Evolutionary conservation across 1,140 invertebrate species (phyloP).

Genomic region (Bombus sibiricus): DNA sequence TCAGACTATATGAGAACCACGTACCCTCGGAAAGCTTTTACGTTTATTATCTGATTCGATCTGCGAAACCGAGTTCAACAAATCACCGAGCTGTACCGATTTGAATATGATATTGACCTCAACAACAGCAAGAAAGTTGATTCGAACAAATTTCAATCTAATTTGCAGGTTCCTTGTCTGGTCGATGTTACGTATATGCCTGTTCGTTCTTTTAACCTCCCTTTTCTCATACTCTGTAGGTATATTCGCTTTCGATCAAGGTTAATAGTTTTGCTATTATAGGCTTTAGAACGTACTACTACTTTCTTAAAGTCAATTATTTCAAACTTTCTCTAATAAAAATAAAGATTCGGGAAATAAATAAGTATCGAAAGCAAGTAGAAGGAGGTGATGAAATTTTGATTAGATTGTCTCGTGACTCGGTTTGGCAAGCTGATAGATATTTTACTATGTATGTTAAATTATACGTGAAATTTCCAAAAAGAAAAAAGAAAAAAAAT

Average conservation of each 20-base stretch:
- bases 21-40: neutral
- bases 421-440: too few relatives aligned
- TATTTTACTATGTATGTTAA: too few relatives aligned
- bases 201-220: neutral
- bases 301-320: too few relatives aligned
- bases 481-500: too few relatives aligned
- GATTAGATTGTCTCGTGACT: too few relatives aligned
- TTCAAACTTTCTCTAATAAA: too few relatives aligned
- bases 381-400: neutral
- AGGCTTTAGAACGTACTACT: neutral
- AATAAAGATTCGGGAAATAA: too few relatives aligned
- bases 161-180: neutral
- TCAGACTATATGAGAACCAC: neutral
- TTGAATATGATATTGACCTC: neutral
- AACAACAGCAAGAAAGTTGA: neutral
- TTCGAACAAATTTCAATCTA: constrained; percentile 23
- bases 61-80: neutral
- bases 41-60: constrained; percentile 6
- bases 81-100: neutral
- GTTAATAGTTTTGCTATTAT: neutral
- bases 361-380: too few relatives aligned
- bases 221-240: neutral
- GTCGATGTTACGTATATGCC: neutral
- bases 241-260: neutral
- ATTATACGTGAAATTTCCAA: too few relatives aligned